Percentiles rank a stretch among this genome's conserved stretches.
Conservation (phyloP, 2,888 invertebrate genomes). For the Empis stercorea region DNA sequence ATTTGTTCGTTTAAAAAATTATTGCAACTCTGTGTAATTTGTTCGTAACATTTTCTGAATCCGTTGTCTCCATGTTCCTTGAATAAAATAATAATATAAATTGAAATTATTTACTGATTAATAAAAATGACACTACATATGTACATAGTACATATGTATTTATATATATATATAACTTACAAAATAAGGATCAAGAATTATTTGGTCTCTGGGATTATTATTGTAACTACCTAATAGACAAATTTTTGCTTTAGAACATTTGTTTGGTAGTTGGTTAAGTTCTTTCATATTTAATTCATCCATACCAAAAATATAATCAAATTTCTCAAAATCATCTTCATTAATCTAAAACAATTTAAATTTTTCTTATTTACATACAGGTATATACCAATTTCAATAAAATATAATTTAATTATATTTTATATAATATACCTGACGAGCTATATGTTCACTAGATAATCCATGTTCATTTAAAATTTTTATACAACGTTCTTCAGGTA, state of each 20-base stretch:
- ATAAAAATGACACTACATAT: too few relatives aligned
- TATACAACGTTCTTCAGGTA: slow-evolving; percentile 56
- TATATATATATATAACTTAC: too few relatives aligned
- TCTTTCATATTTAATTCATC: slow-evolving; percentile 69
- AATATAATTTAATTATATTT: too few relatives aligned
- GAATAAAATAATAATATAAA: too few relatives aligned
- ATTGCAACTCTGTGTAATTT: too few relatives aligned
- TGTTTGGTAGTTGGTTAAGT: slow-evolving; percentile 46
- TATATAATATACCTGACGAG: slow-evolving; percentile 38
- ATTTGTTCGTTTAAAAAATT: too few relatives aligned
- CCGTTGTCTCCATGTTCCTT: too few relatives aligned
- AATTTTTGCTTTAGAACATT: slow-evolving; percentile 52
- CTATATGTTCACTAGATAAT: slow-evolving; percentile 47
- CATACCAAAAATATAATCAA: slow-evolving; percentile 89
- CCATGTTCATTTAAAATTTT: slow-evolving; percentile 44
- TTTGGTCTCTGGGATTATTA: slow-evolving; percentile 52
- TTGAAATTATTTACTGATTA: too few relatives aligned
- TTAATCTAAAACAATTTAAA: slow-evolving; percentile 45
- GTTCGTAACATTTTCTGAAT: too few relatives aligned
- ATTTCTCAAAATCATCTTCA: slow-evolving; percentile 57
- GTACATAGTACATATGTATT: too few relatives aligned
- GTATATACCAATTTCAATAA: not conserved
- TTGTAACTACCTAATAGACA: slow-evolving; percentile 71
- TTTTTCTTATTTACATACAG: not conserved
- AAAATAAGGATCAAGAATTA: slow-evolving; percentile 85